These are phyloP conservation scores for Ameiurus melas DNA, from an alignment of 2,113 vertebrate species.

Conservation along the genomic window DNA sequence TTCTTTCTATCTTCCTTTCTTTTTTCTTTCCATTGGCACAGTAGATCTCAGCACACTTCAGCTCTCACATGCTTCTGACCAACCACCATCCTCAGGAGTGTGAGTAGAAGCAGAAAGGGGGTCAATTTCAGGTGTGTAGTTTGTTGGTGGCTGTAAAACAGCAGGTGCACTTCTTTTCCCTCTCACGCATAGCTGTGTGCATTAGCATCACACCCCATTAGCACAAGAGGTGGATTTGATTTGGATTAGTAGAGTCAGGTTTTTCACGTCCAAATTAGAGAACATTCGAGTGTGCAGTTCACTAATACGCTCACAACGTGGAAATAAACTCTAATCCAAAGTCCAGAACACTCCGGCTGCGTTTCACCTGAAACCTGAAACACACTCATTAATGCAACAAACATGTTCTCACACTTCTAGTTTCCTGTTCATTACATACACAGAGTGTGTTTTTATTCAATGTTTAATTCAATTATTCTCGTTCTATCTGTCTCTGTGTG, in stretches of 20 bases:
- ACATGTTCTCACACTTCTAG: not conserved
- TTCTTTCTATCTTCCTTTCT: not conserved
- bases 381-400: not conserved
- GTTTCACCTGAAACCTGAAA: slow-evolving; percentile 8
- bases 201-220: slow-evolving; percentile 13
- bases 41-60: not conserved
- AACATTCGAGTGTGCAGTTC: slow-evolving; percentile 1
- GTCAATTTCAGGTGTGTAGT: not conserved
- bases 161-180: not conserved
- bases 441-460: not conserved
- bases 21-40: not conserved
- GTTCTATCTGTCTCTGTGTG: not conserved
- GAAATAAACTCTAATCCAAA: not conserved
- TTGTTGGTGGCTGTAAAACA: slow-evolving; percentile 3
- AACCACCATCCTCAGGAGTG: not conserved
- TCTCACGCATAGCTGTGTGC: not conserved
- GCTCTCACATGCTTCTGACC: not conserved
- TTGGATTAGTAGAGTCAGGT: slow-evolving; percentile 25
- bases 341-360: not conserved
- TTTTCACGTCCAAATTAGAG: slow-evolving; percentile 13
- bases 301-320: not conserved
- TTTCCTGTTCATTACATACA: not conserved
- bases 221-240: not conserved
- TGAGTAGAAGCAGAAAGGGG: not conserved
- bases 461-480: too few relatives aligned